phyloP scores from a whole-genome alignment of 2,797 vertebrate genomes.

The Intellagama lesueurii region DNA sequence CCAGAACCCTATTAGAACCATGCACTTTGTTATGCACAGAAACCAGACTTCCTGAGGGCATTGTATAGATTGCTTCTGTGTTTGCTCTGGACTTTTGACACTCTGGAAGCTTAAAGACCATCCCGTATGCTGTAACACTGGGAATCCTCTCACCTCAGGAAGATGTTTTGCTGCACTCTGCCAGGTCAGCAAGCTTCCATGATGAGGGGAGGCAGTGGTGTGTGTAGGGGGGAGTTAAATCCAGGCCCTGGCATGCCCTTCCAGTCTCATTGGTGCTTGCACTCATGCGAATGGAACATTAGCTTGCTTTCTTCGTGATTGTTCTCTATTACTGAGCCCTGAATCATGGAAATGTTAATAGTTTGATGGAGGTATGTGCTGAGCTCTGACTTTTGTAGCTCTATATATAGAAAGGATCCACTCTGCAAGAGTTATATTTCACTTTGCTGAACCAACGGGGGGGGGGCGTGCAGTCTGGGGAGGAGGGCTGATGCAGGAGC shows the following conservation, averaged over 20 bases:
- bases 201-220: background rate
- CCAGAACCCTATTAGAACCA: background rate
- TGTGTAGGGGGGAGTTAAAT: conserved; percentile 10
- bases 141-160: background rate
- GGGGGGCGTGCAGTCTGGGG: conserved; percentile 55
- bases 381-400: conserved; percentile 66
- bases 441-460: conserved; percentile 62
- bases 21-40: background rate
- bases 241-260: background rate
- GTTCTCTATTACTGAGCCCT: conserved; percentile 48
- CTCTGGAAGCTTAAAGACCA: background rate
- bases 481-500: conserved; percentile 33
- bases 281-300: conserved; percentile 7
- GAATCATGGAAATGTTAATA: conserved; percentile 55
- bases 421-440: conserved; percentile 72
- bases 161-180: background rate
- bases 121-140: background rate
- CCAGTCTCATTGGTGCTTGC: conserved; percentile 17
- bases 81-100: background rate
- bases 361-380: conserved; percentile 54
- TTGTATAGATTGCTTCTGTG: background rate
- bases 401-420: conserved; percentile 76
- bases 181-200: conserved; percentile 19
- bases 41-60: accelerated
- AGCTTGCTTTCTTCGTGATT: conserved; percentile 3